A percentile compares a stretch with the other conserved stretches of the same genome.
Conservation (phyloP, 2,888 invertebrate species). For the Cataglyphis altisquamis region DNA sequence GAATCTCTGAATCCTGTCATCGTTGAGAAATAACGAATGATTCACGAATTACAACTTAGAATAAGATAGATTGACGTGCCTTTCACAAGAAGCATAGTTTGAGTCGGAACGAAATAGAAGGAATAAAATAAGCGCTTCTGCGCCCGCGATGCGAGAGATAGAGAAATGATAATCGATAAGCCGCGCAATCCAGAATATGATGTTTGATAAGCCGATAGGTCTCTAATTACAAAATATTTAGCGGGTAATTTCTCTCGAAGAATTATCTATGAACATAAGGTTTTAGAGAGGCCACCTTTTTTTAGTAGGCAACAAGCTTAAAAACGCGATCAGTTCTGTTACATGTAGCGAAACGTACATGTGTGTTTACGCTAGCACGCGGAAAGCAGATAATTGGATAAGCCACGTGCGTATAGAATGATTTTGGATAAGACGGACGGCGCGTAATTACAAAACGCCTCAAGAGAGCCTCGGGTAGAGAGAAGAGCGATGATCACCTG, state of each 20-base stretch:
- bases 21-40: slow-evolving; percentile 1
- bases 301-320: slow-evolving; percentile 2
- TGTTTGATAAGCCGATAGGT: slow-evolving; percentile 47
- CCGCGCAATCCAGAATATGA: slow-evolving; percentile 49
- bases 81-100: not conserved
- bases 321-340: slow-evolving; percentile 28
- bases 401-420: slow-evolving; percentile 30
- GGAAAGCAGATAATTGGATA: slow-evolving; percentile 58
- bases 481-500: slow-evolving; percentile 47
- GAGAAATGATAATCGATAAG: slow-evolving; percentile 51
- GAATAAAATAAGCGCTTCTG: not conserved
- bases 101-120: not conserved
- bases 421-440: slow-evolving; percentile 55
- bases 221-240: slow-evolving; percentile 53
- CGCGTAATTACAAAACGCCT: slow-evolving; percentile 51
- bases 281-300: slow-evolving; percentile 42
- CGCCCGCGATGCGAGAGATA: slow-evolving; percentile 28
- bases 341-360: slow-evolving; percentile 24
- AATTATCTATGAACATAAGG: slow-evolving; percentile 41
- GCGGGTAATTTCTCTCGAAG: slow-evolving; percentile 25
- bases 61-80: not conserved
- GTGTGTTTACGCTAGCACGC: slow-evolving; percentile 43
- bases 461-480: slow-evolving; percentile 17
- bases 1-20: not conserved
- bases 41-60: not conserved